phyloP scores from a whole-genome alignment of 2,113 vertebrate species.

The Carassius gibelio region DNA sequence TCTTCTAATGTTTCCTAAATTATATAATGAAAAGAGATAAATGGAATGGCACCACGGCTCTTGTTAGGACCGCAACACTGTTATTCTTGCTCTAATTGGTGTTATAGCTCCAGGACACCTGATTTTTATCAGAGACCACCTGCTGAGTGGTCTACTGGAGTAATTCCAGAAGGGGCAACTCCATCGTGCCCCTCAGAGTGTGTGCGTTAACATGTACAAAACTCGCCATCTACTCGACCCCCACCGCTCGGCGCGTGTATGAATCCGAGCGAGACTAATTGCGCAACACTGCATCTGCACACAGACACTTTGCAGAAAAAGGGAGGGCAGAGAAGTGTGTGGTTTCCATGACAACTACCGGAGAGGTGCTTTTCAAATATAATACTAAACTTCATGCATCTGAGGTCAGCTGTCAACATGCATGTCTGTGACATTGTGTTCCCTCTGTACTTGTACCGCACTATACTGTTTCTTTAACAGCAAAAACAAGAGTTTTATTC shows the following conservation, averaged over 20 bases:
- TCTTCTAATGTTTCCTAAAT: slow-evolving; percentile 1
- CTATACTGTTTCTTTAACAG: background rate
- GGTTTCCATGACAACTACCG: slow-evolving; percentile 68
- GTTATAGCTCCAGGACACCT: background rate
- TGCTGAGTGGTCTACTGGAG: background rate
- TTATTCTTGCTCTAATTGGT: slow-evolving; percentile 11
- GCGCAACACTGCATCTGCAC: slow-evolving; percentile 39
- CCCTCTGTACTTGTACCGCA: background rate
- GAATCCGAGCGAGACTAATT: slow-evolving; percentile 34
- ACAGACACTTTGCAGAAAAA: slow-evolving; percentile 43
- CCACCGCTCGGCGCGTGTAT: slow-evolving; percentile 16
- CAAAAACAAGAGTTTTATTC: background rate
- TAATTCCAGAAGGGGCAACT: background rate
- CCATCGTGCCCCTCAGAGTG: background rate
- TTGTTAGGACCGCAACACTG: background rate
- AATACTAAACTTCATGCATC: slow-evolving; percentile 1
- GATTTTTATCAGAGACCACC: slow-evolving; percentile 12
- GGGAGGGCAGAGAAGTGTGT: slow-evolving; percentile 48
- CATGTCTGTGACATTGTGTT: background rate
- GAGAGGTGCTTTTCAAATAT: slow-evolving; percentile 18
- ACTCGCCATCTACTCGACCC: background rate
- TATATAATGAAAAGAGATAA: background rate
- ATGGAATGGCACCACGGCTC: background rate
- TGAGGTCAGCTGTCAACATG: slow-evolving; percentile 30
- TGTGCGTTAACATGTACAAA: background rate